Evolutionary conservation across 2,113 vertebrate genomes (phyloP), one percentile per base, ranked within the genome.

Genomic region (Porphyrio hochstetteri): DNA sequence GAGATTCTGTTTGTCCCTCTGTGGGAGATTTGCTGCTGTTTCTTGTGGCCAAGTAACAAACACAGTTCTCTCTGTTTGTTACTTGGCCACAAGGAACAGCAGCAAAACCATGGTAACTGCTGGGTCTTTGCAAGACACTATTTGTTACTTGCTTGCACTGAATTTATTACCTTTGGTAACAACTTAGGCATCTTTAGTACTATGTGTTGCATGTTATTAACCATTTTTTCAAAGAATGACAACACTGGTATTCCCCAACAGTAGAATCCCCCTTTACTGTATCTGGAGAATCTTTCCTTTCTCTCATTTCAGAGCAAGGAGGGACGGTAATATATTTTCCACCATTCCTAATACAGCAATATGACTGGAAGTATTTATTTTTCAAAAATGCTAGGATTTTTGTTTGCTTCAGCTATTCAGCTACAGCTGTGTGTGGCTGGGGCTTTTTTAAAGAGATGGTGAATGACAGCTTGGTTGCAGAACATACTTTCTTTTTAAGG

Each of bases 361-460:
- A 36, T 46, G 65, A 46, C 77, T 86, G 46, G 40, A 67, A 56
- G 12, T 89, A 72, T 46, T 90, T 89, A 52, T 70, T 93, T 94
- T 75, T 42, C 10, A 79, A 46, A 83, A 91, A 48, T 67, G 35
- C 42, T 64, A 19, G 44, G 21, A 15, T 72, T 96, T 95, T 78
- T 94, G 36, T 84, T 82, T 82, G 57, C 77, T 92, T 94, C 56
- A 93, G 77, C 77, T 95, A 7, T 84, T 93, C 88, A 40, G n/a
- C n/a, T 74, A 33, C 25, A 21, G 55, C 61, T 81, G 0, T 75
- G 25, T 76, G 24, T 35, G 76, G 84, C 56, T 28, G 24, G 15
- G 13, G 13, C 48, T 67, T 86, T 93, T 86, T 64, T 3, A 36
- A 44, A 92, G 50, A 75, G 84, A n/a, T 59, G 40, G 27, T 86